Evolutionary conservation across 2,113 vertebrate species (phyloP), one percentile per base, ranked within the genome.

Genomic region (Nesoenas mayeri): DNA sequence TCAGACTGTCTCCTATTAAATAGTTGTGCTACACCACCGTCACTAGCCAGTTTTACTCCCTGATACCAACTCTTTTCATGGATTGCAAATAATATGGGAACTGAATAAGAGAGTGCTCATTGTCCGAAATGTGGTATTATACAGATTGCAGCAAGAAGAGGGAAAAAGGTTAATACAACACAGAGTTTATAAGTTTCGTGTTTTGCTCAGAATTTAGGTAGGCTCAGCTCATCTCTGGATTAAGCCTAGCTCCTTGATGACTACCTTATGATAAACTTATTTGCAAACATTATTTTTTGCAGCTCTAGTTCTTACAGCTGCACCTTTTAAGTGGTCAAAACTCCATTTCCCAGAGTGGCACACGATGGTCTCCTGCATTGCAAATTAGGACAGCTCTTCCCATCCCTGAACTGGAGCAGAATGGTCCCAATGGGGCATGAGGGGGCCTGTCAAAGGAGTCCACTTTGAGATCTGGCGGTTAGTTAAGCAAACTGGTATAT

Each of bases 241-340:
- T 58, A 66, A 11, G 40, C 9, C 21, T n/a, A 58, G 7, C 28
- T 89, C 22, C 36, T 53, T 17, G 10, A 15, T 42, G 36, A 32
- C 20, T 81, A 53, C 32, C 20, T 77, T 50, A 24, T 1, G 18
- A 62, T 53, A 53, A 32, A 36, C 29, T 11, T 51, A 26, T 66
- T 50, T 58, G 29, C 7, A 66, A 34, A 34, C 2, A 1, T 77
- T 62, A 34, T 32, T 70, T 80, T 80, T 38, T 29, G 6, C 31
- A 8, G 73, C 21, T 62, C n/a, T 80, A 0, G 20, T 74, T 74
- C 29, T 77, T 24, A 15, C 0, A 0, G 19, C 15, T 61, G n/a
- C 6, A n/a, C 4, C 9, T 71, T 60, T 12, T 47, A 34, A 44
- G 28, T 15, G 26, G 51, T 57, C 28, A 62, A 73, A 73, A 42